Evolutionary conservation across 2,888 invertebrate genomes (phyloP), one percentile per base, ranked within the genome.

Genomic region (Drosophila cognata): DNA sequence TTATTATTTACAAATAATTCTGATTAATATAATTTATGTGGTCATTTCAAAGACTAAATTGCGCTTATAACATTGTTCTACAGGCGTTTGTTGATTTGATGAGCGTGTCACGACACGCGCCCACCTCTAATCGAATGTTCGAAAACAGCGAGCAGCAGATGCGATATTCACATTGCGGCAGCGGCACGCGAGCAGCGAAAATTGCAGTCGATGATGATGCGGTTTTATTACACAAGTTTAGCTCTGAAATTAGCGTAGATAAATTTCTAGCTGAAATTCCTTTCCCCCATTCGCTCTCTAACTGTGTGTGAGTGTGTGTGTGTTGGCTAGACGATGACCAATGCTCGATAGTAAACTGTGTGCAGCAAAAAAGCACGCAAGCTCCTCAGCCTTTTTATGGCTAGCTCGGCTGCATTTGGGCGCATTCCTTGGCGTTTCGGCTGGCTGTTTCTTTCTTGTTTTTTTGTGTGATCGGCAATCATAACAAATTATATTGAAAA

Each of bases 231-330:
- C 88, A 88, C 81, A 86, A 91, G 82, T 84, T 91, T 88, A 90
- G 81, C 79, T 73, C 69, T 68, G 84, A 91, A 91, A 91, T 91
- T 91, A 91, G 91, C 91, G 86, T 81, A 89, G 88, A 88, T 88
- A 89, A 89, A 88, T 84, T 88, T 88, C 89, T 81, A 64, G 71
- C 62, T 71, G 63, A 77, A 87, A 87, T 87, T 84, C 88, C 79
- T 73, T 77, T 73, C 61, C 67, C 64, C 60, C 31, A n/a, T 50
- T 60, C 35, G 35, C 50, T 59, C 28, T 51, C 13, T 18, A 43
- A 51, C 31, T 55, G 41, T 51, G 36, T 77, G 46, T 62, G 29
- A 57, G 55, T 58, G 65, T 69, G 41, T 63, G 10, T 55, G 36
- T 67, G 21, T 51, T 35, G 25, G 57, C 67, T 60, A 81, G 79